Base-by-base conservation (phyloP, 2,113 vertebrate genomes). In the Xiphophorus maculatus region DNA sequence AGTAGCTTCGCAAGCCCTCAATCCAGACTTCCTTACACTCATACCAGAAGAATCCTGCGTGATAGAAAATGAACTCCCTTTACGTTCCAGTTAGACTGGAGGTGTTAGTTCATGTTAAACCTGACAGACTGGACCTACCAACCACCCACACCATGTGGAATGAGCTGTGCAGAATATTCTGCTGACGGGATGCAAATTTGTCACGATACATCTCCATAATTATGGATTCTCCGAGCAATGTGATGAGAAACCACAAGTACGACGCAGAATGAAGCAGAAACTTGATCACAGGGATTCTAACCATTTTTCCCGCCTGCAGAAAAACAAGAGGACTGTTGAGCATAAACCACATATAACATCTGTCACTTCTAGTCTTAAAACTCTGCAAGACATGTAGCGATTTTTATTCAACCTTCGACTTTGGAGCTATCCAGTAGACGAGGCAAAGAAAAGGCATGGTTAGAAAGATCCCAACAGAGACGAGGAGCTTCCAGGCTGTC, bases 11-110 rank as follows among this genome's bases (percentile, higher is more conserved):
- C 82, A 98, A 74, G 4, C 97, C 97, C 54, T 98, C 96, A 0
- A 97, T 96, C 96, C 96, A 98, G 40, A 97, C 95, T 77, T 98
- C 97, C 82, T 97, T 97, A 82, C 96, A 97, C 86, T 97, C 96
- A 2, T 95, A 96, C 96, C 97, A 97, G 77, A 97, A 95, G 88
- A 97, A 98, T 7, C 96, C 97, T 97, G 63, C 1, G 71, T 2
- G 28, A 60, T 54, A 76, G 19, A 66, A 15, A 3, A 8, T 65
- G 0, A 27, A 15, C 44, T 22, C 19, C 1, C 67, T 61, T 4
- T 12, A 29, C 2, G 15, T 25, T 54, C 29, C 3, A 29, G 33
- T 29, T 6, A 22, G 35, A 2, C 7, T 33, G 4, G 15, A 61
- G 22, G 6, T 5, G 33, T 63, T 30, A 14, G 3, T 10, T 13